phyloP scores from a whole-genome alignment of 2,113 vertebrate genomes.

The Channa argus region DNA sequence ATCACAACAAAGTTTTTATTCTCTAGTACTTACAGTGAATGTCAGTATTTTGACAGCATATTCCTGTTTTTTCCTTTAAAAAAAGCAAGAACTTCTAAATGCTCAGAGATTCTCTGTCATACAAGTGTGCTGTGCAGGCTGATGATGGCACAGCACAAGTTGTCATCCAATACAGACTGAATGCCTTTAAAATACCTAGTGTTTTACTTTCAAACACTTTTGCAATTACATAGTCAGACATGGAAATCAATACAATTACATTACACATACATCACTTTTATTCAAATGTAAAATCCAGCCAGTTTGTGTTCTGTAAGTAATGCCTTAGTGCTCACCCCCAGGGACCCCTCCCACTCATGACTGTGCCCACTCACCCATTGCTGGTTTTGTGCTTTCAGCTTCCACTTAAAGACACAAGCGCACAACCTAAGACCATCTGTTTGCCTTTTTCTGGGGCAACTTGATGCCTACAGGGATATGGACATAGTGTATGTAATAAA shows the following conservation, averaged over 20 bases:
- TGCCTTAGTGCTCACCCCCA: slow-evolving; percentile 53
- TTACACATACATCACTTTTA: slow-evolving; percentile 35
- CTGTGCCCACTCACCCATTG: slow-evolving; percentile 57
- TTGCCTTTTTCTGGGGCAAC: slow-evolving; percentile 57
- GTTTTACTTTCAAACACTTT: slow-evolving; percentile 64
- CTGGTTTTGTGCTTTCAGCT: slow-evolving; percentile 51
- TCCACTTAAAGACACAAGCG: slow-evolving; percentile 54
- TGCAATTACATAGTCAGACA: slow-evolving; percentile 54
- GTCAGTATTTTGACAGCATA: slow-evolving; percentile 62
- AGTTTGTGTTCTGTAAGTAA: slow-evolving; percentile 45
- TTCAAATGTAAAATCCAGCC: slow-evolving; percentile 53
- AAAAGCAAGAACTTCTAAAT: slow-evolving; percentile 49
- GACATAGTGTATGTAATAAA: slow-evolving; percentile 43
- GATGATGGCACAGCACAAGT: slow-evolving; percentile 58
- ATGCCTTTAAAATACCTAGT: slow-evolving; percentile 58
- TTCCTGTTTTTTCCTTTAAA: slow-evolving; percentile 15
- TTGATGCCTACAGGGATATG: slow-evolving; percentile 38
- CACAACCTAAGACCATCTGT: slow-evolving; percentile 71
- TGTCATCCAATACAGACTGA: slow-evolving; percentile 57
- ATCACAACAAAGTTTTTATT: slow-evolving; percentile 36
- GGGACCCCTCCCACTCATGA: slow-evolving; percentile 37
- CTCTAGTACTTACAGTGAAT: slow-evolving; percentile 36
- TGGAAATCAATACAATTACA: slow-evolving; percentile 45
- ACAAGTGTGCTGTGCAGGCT: slow-evolving; percentile 34
- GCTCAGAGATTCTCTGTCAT: slow-evolving; percentile 55